phyloP scores from a whole-genome alignment of 2,113 vertebrate species.

The Gnathonemus echidnorhynchus region DNA sequence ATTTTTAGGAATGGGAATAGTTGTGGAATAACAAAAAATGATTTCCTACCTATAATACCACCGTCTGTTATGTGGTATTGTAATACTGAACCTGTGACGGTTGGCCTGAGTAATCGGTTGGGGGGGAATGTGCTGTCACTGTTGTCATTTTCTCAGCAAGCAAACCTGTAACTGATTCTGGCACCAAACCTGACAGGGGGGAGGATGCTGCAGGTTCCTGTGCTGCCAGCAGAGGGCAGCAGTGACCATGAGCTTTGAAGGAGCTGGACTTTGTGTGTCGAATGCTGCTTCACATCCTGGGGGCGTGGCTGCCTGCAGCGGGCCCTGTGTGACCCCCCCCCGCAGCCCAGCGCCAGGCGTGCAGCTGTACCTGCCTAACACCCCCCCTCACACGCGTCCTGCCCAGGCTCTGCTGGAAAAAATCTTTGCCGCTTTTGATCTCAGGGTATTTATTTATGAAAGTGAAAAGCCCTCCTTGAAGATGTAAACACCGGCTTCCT shows the following conservation, averaged over 20 bases:
- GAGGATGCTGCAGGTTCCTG: not conserved
- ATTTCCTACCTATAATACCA: not conserved
- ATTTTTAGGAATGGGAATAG: not conserved
- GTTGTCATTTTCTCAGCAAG: not conserved
- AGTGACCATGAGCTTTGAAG: constrained; percentile 20
- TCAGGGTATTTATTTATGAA: not conserved
- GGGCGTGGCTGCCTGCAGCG: not conserved
- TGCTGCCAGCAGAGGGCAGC: constrained; percentile 41
- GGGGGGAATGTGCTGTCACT: not conserved
- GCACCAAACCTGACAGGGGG: not conserved
- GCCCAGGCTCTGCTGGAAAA: not conserved
- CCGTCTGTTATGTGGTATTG: not conserved
- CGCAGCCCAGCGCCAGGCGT: not conserved
- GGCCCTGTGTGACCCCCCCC: not conserved
- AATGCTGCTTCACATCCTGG: not conserved
- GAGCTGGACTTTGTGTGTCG: not conserved
- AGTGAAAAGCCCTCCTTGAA: not conserved
- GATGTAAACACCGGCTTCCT: not conserved
- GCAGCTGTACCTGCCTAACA: not conserved
- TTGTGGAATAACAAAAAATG: not conserved
- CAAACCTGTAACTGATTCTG: not conserved
- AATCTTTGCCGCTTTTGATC: not conserved
- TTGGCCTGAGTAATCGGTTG: not conserved
- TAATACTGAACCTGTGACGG: not conserved
- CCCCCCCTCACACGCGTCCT: not conserved